Evolutionary conservation across 2,113 vertebrate genomes (phyloP), one percentile per base, ranked within the genome.

Genomic region (Dasyprocta punctata): DNA sequence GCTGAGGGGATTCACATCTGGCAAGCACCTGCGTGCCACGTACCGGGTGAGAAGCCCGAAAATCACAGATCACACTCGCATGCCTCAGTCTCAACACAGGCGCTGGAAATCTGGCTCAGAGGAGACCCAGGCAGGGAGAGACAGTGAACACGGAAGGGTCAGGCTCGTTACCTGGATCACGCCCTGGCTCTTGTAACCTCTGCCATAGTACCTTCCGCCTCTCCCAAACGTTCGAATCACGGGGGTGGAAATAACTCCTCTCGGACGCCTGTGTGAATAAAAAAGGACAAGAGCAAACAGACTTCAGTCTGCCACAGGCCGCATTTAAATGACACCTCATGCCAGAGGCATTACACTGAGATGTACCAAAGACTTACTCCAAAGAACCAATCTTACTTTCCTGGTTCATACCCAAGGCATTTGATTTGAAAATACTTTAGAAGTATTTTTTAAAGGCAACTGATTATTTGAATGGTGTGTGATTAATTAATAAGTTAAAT

Each of bases 231-330:
- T 99, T 99, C 99, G 98, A 97, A 99, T 99, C 98, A 99, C 99
- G 3, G 99, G 99, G 61, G 99, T 99, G 95, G 99, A 99, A 97
- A 99, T 99, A 97, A 99, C 99, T 97, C 99, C 99, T 99, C 99
- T 98, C 38, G 99, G 99, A 98, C 99, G 99, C 96, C 99, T 99
- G 90, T 7, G 69, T 28, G n/a, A 61, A 63, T 49, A 61, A 28
- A 93, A 86, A 92, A 90, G n/a, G 80, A 86, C 67, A 96, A 98
- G 65, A 96, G 49, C 92, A 98, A 96, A 96, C 0, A 92, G 16
- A 13, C 0, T 78, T 97, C 63, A 97, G 78, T 41, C 92, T 95
- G 36, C 89, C n/a, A 71, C 19, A 89, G 60, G 7, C 5, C 49
- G 82, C 41, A 17, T 41, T 95, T 84, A 63, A 73, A 69, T 7